Base-by-base conservation (phyloP, 1,140 invertebrate genomes). In the Drosophila kikkawai region DNA sequence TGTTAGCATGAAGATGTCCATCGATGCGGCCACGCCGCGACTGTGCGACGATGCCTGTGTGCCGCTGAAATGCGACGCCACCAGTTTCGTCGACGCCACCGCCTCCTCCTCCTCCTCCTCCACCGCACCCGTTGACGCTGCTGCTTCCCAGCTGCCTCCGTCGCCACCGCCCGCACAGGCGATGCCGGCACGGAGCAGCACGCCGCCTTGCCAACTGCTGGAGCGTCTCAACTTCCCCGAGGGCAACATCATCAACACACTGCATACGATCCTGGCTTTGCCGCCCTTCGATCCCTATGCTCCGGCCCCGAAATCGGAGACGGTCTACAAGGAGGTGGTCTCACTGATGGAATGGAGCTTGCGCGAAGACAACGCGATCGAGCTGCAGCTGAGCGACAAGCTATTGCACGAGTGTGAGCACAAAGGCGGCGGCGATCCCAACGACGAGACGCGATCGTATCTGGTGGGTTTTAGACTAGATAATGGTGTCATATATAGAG, bases 261-360 rank as follows among this genome's bases (percentile, higher is more conserved):
- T 92, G 45, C 87, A 92, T 37, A 92, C 87, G 47, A 92, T 92
- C 60, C 61, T 92, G 59, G 87, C 91, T 1, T 44, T 92, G 61
- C 91, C 91, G 17, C 81, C 87, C 29, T 92, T 92, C 29, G 91
- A 92, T 82, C 91, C 91, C 3, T 91, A 92, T 61, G 91, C 86
- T 9, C 79, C 91, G n/a, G 79, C 87, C 11, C 77, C 84, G 4
- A 84, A 83, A 44, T 70, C 82, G 45, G 86, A 92, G 34, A 77
- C 90, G 1, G 59, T 85, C 3, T 92, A 88, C 61, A 92, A 92
- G 58, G 79, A 84, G 22, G 84, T 92, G 6, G 77, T 92, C 17
- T 92, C 91, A 3, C 66, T 92, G 22, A 80, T 92, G 68, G 86
- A 92, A 41, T 80, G 91, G 83, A 92, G 86, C 51, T 70, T 88